Evolutionary conservation across 2,888 invertebrate species (phyloP).

Genomic region (Hedya salicella): DNA sequence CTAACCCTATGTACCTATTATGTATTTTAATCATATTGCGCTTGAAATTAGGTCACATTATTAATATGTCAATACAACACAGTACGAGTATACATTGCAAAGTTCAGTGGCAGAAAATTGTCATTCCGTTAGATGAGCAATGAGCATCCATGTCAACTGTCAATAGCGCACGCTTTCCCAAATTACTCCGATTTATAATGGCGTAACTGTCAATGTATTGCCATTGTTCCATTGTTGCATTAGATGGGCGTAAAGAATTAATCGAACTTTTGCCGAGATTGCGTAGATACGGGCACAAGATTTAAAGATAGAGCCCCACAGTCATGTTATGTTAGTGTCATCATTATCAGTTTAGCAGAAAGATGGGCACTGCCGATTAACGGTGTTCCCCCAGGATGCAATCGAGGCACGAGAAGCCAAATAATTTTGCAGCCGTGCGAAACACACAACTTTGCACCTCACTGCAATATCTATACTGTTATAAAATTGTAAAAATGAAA

Average conservation of each 20-base stretch:
- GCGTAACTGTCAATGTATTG: slow-evolving; percentile 29
- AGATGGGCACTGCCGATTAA: too few relatives aligned
- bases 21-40: background rate
- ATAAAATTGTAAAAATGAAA: too few relatives aligned
- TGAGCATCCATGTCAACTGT: slow-evolving; percentile 48
- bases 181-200: slow-evolving; percentile 44
- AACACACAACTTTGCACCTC: too few relatives aligned
- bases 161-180: slow-evolving; percentile 58
- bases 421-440: too few relatives aligned
- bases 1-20: too few relatives aligned
- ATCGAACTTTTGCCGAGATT: slow-evolving; percentile 9
- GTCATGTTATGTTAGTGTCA: too few relatives aligned
- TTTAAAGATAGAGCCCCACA: too few relatives aligned
- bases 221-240: slow-evolving; percentile 34
- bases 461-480: too few relatives aligned
- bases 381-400: too few relatives aligned
- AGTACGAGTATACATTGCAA: slow-evolving; percentile 44
- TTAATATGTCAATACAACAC: slow-evolving; percentile 25
- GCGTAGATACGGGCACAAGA: background rate
- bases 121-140: slow-evolving; percentile 50
- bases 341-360: too few relatives aligned
- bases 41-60: slow-evolving; percentile 21
- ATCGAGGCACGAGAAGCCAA: too few relatives aligned
- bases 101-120: slow-evolving; percentile 48
- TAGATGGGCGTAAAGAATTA: slow-evolving; percentile 8